Conservation (phyloP, 2,888 invertebrate genomes). For the Melinaea marsaeus region DNA sequence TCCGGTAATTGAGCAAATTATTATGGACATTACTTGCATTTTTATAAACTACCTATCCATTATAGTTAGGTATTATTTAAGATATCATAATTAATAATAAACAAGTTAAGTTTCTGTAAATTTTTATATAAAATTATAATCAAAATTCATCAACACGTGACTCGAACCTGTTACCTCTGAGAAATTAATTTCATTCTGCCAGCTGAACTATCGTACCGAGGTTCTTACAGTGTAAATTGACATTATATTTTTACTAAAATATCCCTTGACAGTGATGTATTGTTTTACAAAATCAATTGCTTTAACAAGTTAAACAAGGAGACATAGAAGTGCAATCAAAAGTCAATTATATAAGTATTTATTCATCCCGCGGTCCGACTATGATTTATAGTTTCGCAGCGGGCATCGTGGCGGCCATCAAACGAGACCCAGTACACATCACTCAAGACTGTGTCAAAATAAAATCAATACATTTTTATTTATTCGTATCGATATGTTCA, state of each 20-base stretch:
- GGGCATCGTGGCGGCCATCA: conserved; percentile 70
- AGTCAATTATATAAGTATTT: conserved; percentile 75
- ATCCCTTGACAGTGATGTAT: conserved; percentile 34
- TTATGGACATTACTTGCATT: too few relatives aligned
- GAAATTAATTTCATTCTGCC: too few relatives aligned
- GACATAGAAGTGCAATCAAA: conserved; percentile 65
- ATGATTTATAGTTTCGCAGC: conserved; percentile 78
- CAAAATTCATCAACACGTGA: not conserved
- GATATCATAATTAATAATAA: not conserved
- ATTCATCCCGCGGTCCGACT: conserved; percentile 58
- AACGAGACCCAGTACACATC: conserved; percentile 47
- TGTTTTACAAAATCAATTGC: conserved; percentile 50
- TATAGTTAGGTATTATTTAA: too few relatives aligned
- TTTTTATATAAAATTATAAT: too few relatives aligned
- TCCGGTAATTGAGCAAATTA: too few relatives aligned
- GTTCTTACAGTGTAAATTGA: not conserved
- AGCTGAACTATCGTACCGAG: too few relatives aligned
- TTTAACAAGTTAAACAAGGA: conserved; percentile 57
- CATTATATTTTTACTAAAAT: conserved; percentile 14
- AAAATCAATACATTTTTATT: not conserved
- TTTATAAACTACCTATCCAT: too few relatives aligned
- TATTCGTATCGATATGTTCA: not conserved
- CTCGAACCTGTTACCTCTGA: too few relatives aligned
- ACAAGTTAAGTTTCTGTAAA: too few relatives aligned
- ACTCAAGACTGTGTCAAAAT: conserved; percentile 10